A percentile compares a stretch with the other conserved stretches of the same genome.
Conservation (phyloP, 2,888 invertebrate genomes). For the Horisme vitalbata region DNA sequence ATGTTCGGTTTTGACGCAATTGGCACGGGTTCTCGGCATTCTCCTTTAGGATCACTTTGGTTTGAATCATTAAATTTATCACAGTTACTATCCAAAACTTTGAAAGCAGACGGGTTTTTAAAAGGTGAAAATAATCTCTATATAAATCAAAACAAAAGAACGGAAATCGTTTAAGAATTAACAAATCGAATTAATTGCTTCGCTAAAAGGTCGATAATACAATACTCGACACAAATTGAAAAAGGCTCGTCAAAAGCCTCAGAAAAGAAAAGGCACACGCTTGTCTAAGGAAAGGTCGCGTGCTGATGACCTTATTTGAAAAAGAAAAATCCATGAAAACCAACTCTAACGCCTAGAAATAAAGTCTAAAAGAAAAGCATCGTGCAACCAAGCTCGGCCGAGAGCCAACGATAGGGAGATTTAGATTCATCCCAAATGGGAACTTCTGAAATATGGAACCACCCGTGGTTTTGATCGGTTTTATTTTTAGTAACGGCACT, state of each 20-base stretch:
- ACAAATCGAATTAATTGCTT: no score
- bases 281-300: constrained; percentile 45
- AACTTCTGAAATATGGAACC: constrained; percentile 56
- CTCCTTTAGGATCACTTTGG: no score
- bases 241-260: background rate
- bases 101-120: no score
- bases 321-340: constrained; percentile 8
- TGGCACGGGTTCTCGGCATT: no score
- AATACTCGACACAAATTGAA: no score
- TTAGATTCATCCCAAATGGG: constrained; percentile 60
- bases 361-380: constrained; percentile 16
- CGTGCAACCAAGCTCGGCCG: constrained; percentile 45
- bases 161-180: no score
- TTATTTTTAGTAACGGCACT: constrained; percentile 48
- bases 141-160: no score
- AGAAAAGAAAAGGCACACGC: constrained; percentile 11
- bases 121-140: no score
- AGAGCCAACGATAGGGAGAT: constrained; percentile 63
- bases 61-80: no score
- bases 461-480: constrained; percentile 51
- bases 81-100: no score
- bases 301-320: constrained; percentile 50
- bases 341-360: constrained; percentile 18
- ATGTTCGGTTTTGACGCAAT: no score
- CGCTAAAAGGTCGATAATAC: no score